Evolutionary conservation across 23 tunicate genomes (phyloP), one percentile per base, ranked within the genome.

Genomic region (Ascidia mentula): DNA sequence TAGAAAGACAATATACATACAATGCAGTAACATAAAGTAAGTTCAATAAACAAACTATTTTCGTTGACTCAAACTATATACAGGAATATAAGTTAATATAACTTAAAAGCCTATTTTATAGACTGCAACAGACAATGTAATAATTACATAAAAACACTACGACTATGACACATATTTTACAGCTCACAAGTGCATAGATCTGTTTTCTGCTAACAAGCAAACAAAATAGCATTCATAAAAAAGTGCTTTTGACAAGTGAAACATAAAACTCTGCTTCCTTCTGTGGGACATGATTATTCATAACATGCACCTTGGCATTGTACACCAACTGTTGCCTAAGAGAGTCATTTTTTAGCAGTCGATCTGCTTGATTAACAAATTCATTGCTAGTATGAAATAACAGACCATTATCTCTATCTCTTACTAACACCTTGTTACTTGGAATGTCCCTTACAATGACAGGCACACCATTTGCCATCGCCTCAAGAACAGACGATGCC

Each of bases 401-500:
- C 0, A 87, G 73, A 18, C 98, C 98, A 69, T 77, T 88, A 40
- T 82, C 18, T 31, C 72, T n/a, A 38, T 93, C 79, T 2, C 65
- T 76, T 0, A 93, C 77, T 34, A 93, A 35, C 0, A 89, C 78
- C 32, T 59, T 46, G 36, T 95, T 95, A 3, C 95, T 95, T n/a
- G 88, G 75, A 3, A 85, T 89, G 37, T 89, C 84, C 65, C 91
- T 31, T 1, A 85, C 95, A 0, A 95, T 24, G 7, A 95, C 98
- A 1, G 90, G 95, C 20, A 89, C 75, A 36, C 88, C 81, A 34
- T 77, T 28, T 0, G 88, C 78, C 98, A 95, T 95, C 7, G 85
- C 85, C 73, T 95, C 98, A 38, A 95, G 85, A 13, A 95, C 0
- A 35, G 95, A 69, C 8, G 95, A 74, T 34, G 98, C 39, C 88